Conservation (phyloP, 2,888 invertebrate species). For the Meteorus colon region DNA sequence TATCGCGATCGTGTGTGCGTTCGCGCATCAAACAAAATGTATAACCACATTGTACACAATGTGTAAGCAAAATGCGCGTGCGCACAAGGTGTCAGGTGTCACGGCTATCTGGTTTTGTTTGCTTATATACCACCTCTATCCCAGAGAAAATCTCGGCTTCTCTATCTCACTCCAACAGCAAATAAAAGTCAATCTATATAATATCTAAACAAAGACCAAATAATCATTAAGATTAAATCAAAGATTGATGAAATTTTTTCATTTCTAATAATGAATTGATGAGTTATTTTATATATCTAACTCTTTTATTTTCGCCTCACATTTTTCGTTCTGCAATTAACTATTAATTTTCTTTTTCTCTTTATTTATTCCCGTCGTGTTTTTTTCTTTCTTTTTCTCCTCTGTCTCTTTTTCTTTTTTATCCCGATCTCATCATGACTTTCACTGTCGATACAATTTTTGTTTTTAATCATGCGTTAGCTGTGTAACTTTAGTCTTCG, state of each 20-base stretch:
- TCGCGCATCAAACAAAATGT: conserved; percentile 28
- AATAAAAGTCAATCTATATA: background rate
- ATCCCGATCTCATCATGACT: background rate
- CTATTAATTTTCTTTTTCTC: background rate
- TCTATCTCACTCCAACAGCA: background rate
- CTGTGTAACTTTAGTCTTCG: background rate
- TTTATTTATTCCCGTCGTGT: background rate
- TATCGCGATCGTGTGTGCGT: conserved; percentile 39
- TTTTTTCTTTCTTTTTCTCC: conserved; percentile 10
- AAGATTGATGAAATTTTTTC: background rate
- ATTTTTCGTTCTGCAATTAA: background rate
- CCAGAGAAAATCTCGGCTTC: background rate
- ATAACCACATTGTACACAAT: background rate
- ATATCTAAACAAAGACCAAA: background rate
- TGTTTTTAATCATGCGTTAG: conserved; percentile 25
- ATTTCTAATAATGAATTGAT: background rate
- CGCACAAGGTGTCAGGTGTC: conserved; percentile 66
- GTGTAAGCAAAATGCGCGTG: background rate
- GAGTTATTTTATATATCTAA: background rate
- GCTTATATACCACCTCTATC: conserved; percentile 56
- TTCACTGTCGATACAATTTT: conserved; percentile 20
- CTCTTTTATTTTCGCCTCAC: background rate
- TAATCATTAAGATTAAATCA: background rate
- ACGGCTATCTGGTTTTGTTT: conserved; percentile 68
- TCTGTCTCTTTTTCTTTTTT: background rate